These are phyloP conservation scores for Scytalopus superciliaris DNA, from an alignment of 2,113 vertebrate genomes.

Conservation along the genomic window DNA sequence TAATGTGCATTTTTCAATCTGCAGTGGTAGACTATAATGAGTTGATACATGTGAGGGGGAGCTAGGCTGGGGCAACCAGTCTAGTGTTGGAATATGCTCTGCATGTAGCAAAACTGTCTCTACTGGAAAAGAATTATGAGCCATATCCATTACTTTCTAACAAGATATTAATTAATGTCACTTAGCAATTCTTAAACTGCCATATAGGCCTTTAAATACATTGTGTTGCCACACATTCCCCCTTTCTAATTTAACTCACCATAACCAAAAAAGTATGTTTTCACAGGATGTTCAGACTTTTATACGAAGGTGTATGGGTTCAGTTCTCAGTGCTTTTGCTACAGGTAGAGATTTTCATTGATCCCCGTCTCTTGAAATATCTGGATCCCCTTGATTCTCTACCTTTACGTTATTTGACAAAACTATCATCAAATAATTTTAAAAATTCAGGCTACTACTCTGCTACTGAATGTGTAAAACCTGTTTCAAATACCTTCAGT, in stretches of 20 bases:
- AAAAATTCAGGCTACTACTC: neutral
- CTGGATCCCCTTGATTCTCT: neutral
- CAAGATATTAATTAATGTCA: neutral
- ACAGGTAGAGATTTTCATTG: neutral
- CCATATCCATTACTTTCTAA: neutral
- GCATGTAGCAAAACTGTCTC: neutral
- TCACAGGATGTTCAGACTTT: neutral
- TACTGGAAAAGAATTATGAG: neutral
- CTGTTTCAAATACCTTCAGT: neutral
- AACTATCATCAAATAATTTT: neutral
- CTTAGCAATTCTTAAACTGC: neutral
- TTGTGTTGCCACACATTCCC: neutral
- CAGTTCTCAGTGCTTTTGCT: neutral
- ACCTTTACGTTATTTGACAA: neutral
- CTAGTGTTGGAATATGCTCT: neutral
- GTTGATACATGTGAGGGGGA: neutral
- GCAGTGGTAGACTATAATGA: neutral
- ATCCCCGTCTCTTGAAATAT: neutral
- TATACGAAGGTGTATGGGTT: neutral
- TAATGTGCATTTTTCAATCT: neutral
- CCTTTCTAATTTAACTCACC: neutral
- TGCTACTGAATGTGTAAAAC: neutral
- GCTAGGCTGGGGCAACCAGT: neutral
- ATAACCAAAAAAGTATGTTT: neutral
- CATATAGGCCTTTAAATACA: neutral